Evolutionary conservation across 2,113 vertebrate species (phyloP).

Genomic region (Emydura subglobosa): DNA sequence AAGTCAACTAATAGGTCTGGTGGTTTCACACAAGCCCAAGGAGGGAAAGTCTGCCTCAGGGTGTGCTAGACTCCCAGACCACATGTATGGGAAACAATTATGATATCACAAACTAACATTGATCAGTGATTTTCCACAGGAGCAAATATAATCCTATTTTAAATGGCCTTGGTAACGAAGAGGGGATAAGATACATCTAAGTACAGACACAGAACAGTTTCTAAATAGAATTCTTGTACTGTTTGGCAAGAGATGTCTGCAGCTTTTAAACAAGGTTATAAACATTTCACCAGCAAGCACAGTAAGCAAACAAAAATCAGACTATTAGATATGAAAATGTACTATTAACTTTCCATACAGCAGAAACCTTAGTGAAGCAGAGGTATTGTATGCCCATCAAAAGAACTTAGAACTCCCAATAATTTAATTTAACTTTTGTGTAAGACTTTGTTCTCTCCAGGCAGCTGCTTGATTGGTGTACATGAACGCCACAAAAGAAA

Average conservation of each 20-base stretch:
- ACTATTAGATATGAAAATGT: background rate
- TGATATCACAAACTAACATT: slow-evolving; percentile 20
- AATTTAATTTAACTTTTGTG: background rate
- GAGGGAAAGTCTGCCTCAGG: too few species aligned
- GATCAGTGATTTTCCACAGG: slow-evolving; percentile 28
- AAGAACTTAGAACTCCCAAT: background rate
- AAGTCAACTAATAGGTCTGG: background rate
- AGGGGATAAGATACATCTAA: background rate
- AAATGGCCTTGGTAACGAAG: background rate
- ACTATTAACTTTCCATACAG: background rate
- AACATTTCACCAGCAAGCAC: background rate
- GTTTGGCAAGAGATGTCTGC: slow-evolving; percentile 15
- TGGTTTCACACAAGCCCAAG: background rate
- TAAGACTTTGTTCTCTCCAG: background rate
- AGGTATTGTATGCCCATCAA: too few species aligned
- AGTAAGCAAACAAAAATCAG: background rate
- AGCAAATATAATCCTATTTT: background rate
- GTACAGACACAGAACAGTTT: background rate
- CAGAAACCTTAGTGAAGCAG: background rate
- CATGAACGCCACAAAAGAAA: background rate
- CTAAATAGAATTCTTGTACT: background rate
- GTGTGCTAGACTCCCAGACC: background rate
- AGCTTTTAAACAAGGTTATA: background rate
- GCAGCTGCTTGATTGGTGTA: background rate
- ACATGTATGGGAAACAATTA: background rate